Percentiles rank a stretch among this genome's conserved stretches.
These are phyloP conservation scores for Platorchestia sp. DNA, from an alignment of 1,140 invertebrate genomes.

Conservation along the genomic window DNA sequence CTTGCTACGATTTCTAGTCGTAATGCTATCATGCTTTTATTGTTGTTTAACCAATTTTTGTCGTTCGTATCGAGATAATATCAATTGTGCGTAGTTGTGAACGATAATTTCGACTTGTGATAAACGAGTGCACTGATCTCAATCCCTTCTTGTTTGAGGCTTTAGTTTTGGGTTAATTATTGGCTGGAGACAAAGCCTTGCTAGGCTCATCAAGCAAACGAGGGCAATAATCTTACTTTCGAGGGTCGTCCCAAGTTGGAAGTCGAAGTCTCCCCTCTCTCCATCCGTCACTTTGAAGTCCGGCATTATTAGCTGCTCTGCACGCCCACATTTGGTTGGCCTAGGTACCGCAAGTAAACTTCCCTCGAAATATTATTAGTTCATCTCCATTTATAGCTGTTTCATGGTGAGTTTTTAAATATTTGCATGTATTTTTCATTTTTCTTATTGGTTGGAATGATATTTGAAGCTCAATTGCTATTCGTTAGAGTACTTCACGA, in stretches of 20 bases:
- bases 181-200: slow-evolving; percentile 45
- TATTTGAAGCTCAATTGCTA: too few species aligned
- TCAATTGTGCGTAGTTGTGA: not conserved
- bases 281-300: slow-evolving; percentile 55
- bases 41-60: too few species aligned
- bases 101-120: not conserved
- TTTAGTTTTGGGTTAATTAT: slow-evolving; percentile 34
- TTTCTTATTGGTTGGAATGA: too few species aligned
- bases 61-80: not conserved
- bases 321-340: not conserved
- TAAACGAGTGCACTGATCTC: not conserved
- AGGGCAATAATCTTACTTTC: slow-evolving; percentile 50
- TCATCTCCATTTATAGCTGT: too few species aligned
- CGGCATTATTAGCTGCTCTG: not conserved
- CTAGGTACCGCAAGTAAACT: not conserved
- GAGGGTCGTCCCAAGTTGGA: slow-evolving; percentile 38
- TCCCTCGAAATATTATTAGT: not conserved
- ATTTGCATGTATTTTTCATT: too few species aligned
- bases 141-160: slow-evolving; percentile 1
- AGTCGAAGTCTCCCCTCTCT: slow-evolving; percentile 23
- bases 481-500: too few species aligned
- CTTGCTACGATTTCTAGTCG: too few species aligned
- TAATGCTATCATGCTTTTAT: too few species aligned
- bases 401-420: too few species aligned
- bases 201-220: slow-evolving; percentile 39